A percentile compares a stretch with the other conserved stretches of the same genome.
These are phyloP conservation scores for Crocodylus rhombifer DNA, from an alignment of 2,797 vertebrate genomes.

Conservation along the genomic window DNA sequence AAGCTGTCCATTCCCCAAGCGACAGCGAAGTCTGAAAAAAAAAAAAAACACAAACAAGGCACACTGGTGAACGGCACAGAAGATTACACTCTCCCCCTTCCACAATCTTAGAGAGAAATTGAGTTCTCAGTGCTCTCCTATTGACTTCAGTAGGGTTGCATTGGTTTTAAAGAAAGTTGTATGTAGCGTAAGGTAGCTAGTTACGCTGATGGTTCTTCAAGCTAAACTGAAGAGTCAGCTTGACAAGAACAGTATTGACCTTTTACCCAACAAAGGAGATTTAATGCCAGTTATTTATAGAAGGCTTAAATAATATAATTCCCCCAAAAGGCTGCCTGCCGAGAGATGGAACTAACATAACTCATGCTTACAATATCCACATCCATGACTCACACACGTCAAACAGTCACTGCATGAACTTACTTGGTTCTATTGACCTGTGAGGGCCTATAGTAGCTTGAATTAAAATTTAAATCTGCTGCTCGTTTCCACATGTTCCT, in stretches of 20 bases:
- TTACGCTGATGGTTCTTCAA: not conserved
- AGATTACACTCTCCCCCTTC: not conserved
- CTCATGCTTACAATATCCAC: not conserved
- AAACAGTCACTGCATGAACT: not conserved
- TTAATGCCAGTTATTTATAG: not conserved
- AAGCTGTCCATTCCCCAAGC: too few species aligned
- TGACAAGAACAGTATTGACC: not conserved
- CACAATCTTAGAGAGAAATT: not conserved
- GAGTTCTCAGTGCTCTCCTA: not conserved
- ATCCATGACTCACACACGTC: not conserved
- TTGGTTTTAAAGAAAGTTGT: not conserved
- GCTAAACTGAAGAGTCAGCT: not conserved
- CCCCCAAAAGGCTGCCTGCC: not conserved
- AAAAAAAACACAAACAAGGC: too few species aligned
- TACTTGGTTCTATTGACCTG: not conserved
- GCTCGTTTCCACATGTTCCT: not conserved
- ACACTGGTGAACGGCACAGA: too few species aligned
- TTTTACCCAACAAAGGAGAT: constrained; percentile 12
- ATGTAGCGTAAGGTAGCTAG: not conserved
- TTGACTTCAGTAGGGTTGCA: not conserved
- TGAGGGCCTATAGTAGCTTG: not conserved
- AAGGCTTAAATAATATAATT: constrained; percentile 27
- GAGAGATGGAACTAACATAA: constrained; percentile 4
- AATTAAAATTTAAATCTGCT: not conserved
- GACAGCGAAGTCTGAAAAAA: too few species aligned